phyloP scores from a whole-genome alignment of 2,113 vertebrate species.

The Pheucticus melanocephalus region DNA sequence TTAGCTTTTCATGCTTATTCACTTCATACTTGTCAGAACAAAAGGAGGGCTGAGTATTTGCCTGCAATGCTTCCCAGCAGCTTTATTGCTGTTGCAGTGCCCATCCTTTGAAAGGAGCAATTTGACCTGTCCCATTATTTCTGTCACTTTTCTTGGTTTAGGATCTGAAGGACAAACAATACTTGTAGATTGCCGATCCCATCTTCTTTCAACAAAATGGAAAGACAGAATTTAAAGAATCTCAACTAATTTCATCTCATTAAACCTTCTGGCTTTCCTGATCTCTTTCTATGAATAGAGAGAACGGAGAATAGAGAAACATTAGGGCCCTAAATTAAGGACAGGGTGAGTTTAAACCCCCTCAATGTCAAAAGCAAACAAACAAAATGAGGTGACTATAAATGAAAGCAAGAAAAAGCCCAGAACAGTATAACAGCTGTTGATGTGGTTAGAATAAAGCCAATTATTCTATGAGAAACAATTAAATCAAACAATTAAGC shows the following conservation, averaged over 20 bases:
- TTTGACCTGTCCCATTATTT: background rate
- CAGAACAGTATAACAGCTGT: background rate
- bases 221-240: background rate
- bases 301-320: background rate
- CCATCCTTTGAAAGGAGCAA: background rate
- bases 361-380: constrained; percentile 26
- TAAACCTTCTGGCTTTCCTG: background rate
- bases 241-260: background rate
- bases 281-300: background rate
- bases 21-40: background rate
- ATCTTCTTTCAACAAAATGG: background rate
- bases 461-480: constrained; percentile 9
- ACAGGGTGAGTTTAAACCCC: background rate
- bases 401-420: constrained; percentile 11
- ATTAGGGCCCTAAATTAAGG: background rate
- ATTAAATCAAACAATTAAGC: constrained; percentile 51
- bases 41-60: background rate
- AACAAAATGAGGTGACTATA: background rate
- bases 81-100: background rate
- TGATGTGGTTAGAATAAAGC: constrained; percentile 29
- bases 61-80: background rate
- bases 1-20: background rate
- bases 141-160: background rate
- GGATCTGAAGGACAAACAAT: background rate
- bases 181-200: background rate